Base-by-base conservation (phyloP, 2,888 invertebrate genomes). In the Caenorhabditis afra region DNA sequence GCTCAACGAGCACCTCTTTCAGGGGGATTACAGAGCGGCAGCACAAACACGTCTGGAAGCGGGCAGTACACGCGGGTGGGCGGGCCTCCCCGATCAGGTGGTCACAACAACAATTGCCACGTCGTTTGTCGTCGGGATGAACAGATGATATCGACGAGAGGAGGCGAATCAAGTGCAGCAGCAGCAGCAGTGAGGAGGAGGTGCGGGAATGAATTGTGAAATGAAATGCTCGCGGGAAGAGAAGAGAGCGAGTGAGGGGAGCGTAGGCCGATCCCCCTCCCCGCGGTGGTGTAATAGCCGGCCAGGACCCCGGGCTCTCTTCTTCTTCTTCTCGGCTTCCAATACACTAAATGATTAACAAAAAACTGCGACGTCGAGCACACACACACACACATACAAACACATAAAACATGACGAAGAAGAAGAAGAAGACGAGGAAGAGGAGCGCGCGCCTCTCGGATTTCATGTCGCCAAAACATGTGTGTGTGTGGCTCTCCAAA, bases 261-360 rank as follows among this genome's bases (percentile, higher is more conserved):
- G 61, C 52, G 64, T 57, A 70, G 57, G 41, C 45, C 70, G 52
- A 50, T 49, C 57, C n/a, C n/a, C n/a, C n/a, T n/a, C n/a, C n/a
- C 37, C 55, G 55, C 29, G 44, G 44, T 7, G 44, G 62, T 57
- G 70, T 61, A 58, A 65, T 57, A 70, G 35, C 50, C 41, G 20
- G 50, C n/a, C 22, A 37, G 44, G 49, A 44, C 64, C 37, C 55
- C 22, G 18, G 55, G 18, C 41, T 47, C 61, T 49, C 61, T 23
- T 23, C 29, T 29, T 37, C 53, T 41, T 41, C 44, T 45, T 50
- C 49, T 39, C 45, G 20, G 20, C 55, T 74, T 66, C 65, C 66
- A 66, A 66, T 74, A 61, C 59, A 66, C 66, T 74, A 71, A 71
- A 71, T 71, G 71, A 71, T 71, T 71, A 71, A 64, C 71, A 47